These are phyloP conservation scores for Scomber japonicus DNA, from an alignment of 2,113 vertebrate species.

Conservation along the genomic window DNA sequence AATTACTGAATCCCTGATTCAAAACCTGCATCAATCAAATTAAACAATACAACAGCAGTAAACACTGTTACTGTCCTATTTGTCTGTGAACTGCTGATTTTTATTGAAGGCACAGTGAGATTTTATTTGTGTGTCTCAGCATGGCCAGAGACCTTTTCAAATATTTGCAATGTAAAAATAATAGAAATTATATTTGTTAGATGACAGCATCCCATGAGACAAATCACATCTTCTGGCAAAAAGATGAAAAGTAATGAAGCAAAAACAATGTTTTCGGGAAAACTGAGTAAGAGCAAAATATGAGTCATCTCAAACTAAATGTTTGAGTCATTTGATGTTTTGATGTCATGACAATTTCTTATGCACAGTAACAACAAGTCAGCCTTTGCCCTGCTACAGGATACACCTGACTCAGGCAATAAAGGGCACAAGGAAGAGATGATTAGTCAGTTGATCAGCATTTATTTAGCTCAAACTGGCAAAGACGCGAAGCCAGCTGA, in stretches of 20 bases:
- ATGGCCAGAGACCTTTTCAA: slow-evolving; percentile 4
- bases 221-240: neutral
- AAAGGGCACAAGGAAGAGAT: slow-evolving; percentile 49
- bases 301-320: slow-evolving; percentile 36
- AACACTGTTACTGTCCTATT: slow-evolving; percentile 9
- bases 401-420: slow-evolving; percentile 52
- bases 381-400: slow-evolving; percentile 38
- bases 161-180: slow-evolving; percentile 1
- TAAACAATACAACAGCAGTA: neutral
- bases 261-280: slow-evolving; percentile 8
- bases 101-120: neutral
- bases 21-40: slow-evolving; percentile 7
- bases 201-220: slow-evolving; percentile 10
- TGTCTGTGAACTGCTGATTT: neutral
- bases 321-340: slow-evolving; percentile 52
- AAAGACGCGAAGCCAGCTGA: slow-evolving; percentile 44
- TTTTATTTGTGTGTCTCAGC: neutral
- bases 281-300: slow-evolving; percentile 2
- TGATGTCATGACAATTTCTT: slow-evolving; percentile 43
- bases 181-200: neutral
- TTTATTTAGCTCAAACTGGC: slow-evolving; percentile 54
- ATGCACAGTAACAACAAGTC: slow-evolving; percentile 40
- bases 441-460: slow-evolving; percentile 55
- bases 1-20: neutral
- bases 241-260: neutral